phyloP scores from a whole-genome alignment of 2,797 vertebrate species.

The Xenops minutus region DNA sequence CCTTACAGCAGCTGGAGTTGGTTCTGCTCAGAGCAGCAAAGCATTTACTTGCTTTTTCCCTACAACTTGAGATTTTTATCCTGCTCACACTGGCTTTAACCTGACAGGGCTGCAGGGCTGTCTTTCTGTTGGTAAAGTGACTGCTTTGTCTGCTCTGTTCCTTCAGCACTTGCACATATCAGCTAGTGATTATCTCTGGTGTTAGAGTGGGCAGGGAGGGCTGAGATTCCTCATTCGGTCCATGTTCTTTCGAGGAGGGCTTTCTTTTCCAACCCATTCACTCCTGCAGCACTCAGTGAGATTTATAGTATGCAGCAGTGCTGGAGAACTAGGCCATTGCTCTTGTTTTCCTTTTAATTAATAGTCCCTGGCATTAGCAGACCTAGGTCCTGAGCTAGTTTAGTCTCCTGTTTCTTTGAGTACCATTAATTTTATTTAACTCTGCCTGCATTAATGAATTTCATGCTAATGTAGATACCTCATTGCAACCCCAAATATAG shows the following conservation, averaged over 20 bases:
- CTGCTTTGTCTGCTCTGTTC: neutral
- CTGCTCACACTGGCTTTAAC: neutral
- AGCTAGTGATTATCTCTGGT: neutral
- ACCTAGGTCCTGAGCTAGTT: constrained; percentile 6
- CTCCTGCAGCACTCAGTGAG: neutral
- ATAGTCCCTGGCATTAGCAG: neutral
- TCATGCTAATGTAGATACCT: neutral
- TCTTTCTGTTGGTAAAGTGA: neutral
- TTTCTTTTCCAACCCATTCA: neutral
- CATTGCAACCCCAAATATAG: neutral
- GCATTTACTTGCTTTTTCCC: neutral
- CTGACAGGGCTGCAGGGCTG: neutral
- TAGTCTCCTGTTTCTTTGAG: neutral
- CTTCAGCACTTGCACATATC: fast-evolving
- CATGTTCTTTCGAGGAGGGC: neutral
- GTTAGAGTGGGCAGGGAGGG: neutral
- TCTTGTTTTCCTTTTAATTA: neutral
- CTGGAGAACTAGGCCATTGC: neutral
- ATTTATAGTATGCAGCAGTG: neutral
- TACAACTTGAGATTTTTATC: neutral
- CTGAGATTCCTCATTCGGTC: neutral
- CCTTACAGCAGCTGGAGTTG: neutral
- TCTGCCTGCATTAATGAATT: neutral
- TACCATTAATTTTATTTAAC: constrained; percentile 7
- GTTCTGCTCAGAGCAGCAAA: neutral